phyloP scores from a whole-genome alignment of 37 sponge, comb jelly and placozoan genomes.

The Diacarnus erythraeanus region DNA sequence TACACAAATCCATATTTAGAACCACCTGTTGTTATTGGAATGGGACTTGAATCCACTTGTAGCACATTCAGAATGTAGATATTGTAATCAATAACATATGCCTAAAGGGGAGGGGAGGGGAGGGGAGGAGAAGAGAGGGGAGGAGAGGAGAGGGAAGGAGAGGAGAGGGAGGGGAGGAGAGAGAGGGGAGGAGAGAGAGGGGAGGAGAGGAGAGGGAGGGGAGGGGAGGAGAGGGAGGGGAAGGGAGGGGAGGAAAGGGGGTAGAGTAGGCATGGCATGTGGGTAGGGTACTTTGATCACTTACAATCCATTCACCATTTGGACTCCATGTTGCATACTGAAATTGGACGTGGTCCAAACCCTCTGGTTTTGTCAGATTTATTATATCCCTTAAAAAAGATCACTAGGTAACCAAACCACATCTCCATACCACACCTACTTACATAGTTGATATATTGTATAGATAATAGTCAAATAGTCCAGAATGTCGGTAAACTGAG shows the following conservation, averaged over 20 bases:
- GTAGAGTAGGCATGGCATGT: background rate
- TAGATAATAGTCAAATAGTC: constrained; percentile 51
- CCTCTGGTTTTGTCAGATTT: background rate
- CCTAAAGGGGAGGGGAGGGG: constrained; percentile 12
- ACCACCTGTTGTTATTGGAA: constrained; percentile 36
- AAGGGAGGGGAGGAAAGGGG: no score
- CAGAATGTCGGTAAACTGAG: constrained; percentile 66
- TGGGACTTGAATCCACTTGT: background rate
- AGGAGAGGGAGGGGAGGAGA: no score
- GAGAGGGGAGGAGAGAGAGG: no score
- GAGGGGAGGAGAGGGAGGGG: no score
- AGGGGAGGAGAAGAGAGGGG: no score
- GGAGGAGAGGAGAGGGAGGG: no score
- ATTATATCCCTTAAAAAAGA: constrained; percentile 8
- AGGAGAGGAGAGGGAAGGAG: background rate
- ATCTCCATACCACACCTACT: background rate
- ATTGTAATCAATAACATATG: constrained; percentile 38
- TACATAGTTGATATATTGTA: background rate
- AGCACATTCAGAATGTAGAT: constrained; percentile 11
- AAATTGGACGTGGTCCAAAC: background rate
- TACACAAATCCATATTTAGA: constrained; percentile 5
- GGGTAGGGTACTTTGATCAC: constrained; percentile 2
- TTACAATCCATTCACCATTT: constrained; percentile 14
- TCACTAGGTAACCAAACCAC: background rate
- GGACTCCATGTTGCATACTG: constrained; percentile 66